Percentiles rank a stretch among this genome's conserved stretches.
Evolutionary conservation across 1,140 invertebrate genomes (phyloP).

Genomic region (Apis mellifera): Amel_HAv3.1 CM009931.2:22710501-22711000

Average conservation of each 20-base stretch:
- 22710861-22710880: not conserved
- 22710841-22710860: not conserved
- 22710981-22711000: not conserved
- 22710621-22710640: slow-evolving; percentile 66
- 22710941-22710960: not conserved
- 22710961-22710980: slow-evolving; percentile 9
- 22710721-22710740: slow-evolving; percentile 48
- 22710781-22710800: not conserved
- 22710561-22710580: not conserved
- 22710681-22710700: slow-evolving; percentile 68
- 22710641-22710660: slow-evolving; percentile 63
- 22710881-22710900: not conserved
- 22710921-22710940: not conserved
- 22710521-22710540: not conserved
- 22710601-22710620: slow-evolving; percentile 49
- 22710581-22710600: not conserved
- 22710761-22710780: not conserved
- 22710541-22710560: not conserved
- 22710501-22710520: not conserved
- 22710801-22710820: not conserved
- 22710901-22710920: not conserved
- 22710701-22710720: slow-evolving; percentile 66
- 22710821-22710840: not conserved
- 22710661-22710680: slow-evolving; percentile 58
- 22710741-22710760: slow-evolving; percentile 14